A percentile compares a stretch with the other conserved stretches of the same genome.
phyloP scores from a whole-genome alignment of 2,113 vertebrate genomes.

The Notothenia rossii region DNA sequence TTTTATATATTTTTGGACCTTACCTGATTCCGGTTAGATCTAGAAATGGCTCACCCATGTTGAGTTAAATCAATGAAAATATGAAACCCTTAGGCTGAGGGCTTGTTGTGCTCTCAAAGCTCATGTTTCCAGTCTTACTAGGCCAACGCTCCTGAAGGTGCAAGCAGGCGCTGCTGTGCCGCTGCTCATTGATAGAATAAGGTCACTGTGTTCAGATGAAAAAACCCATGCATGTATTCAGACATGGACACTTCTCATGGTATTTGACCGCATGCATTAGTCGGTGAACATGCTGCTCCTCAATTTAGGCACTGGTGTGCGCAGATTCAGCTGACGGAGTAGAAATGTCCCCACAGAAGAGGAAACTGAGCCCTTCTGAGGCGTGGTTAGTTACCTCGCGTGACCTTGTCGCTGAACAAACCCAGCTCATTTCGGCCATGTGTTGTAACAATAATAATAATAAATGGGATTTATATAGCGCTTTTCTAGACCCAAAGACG shows the following conservation, averaged over 20 bases:
- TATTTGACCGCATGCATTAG: slow-evolving; percentile 32
- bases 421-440: slow-evolving; percentile 35
- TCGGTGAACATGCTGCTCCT: slow-evolving; percentile 30
- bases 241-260: not conserved
- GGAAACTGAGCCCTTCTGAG: slow-evolving; percentile 59
- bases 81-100: not conserved
- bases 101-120: not conserved
- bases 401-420: slow-evolving; percentile 64
- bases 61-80: not conserved
- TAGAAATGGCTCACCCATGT: too few species aligned
- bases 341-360: slow-evolving; percentile 63
- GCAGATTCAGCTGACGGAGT: slow-evolving; percentile 64
- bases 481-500: too few species aligned
- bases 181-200: slow-evolving; percentile 23
- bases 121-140: not conserved
- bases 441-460: slow-evolving; percentile 41
- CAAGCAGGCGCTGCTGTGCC: not conserved
- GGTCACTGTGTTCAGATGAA: slow-evolving; percentile 17
- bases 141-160: not conserved
- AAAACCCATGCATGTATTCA: not conserved
- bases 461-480: too few species aligned
- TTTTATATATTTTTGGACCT: not conserved
- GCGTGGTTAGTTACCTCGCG: slow-evolving; percentile 27
- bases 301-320: slow-evolving; percentile 30
- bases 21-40: too few species aligned